These are phyloP conservation scores for Smittia aterrima DNA, from an alignment of 2,888 invertebrate genomes.

Conservation along the genomic window DNA sequence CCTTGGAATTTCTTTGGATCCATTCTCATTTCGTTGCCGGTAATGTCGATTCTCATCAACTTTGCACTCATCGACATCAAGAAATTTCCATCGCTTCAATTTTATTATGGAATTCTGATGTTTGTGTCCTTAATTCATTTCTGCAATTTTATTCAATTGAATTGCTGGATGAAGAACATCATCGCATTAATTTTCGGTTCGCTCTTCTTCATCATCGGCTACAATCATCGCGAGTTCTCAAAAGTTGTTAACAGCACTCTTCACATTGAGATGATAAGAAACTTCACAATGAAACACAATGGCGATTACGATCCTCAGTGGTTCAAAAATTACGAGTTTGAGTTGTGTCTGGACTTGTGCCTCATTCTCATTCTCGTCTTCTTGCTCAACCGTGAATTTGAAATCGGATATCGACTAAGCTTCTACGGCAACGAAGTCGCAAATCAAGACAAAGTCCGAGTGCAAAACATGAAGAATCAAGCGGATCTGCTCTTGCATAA, in stretches of 20 bases:
- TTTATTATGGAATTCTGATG: slow-evolving; percentile 75
- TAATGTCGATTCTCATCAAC: slow-evolving; percentile 72
- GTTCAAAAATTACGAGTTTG: slow-evolving; percentile 58
- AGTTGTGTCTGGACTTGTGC: slow-evolving; percentile 79
- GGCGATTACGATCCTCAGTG: slow-evolving; percentile 45
- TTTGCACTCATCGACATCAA: slow-evolving; percentile 65
- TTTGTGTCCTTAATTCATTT: slow-evolving; percentile 87
- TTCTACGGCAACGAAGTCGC: slow-evolving; percentile 92
- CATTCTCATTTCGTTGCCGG: slow-evolving; percentile 79
- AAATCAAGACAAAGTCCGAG: slow-evolving; percentile 80
- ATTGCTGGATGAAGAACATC: slow-evolving; percentile 90
- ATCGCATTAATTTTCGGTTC: slow-evolving; percentile 75
- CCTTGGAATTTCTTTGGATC: slow-evolving; percentile 85
- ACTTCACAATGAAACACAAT: slow-evolving; percentile 9
- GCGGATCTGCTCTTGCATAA: slow-evolving; percentile 96
- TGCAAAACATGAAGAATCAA: slow-evolving; percentile 91
- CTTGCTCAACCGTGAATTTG: slow-evolving; percentile 93
- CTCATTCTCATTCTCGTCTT: slow-evolving; percentile 84
- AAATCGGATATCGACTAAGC: slow-evolving; percentile 88
- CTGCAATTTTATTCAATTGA: slow-evolving; percentile 94
- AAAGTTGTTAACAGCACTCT: slow-evolving; percentile 39
- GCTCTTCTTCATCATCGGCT: slow-evolving; percentile 67
- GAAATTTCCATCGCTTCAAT: slow-evolving; percentile 55
- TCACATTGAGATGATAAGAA: background rate
- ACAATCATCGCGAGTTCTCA: slow-evolving; percentile 54